These are phyloP conservation scores for Saimiri boliviensis DNA, from an alignment of 2,113 vertebrate species.

Conservation along the genomic window DNA sequence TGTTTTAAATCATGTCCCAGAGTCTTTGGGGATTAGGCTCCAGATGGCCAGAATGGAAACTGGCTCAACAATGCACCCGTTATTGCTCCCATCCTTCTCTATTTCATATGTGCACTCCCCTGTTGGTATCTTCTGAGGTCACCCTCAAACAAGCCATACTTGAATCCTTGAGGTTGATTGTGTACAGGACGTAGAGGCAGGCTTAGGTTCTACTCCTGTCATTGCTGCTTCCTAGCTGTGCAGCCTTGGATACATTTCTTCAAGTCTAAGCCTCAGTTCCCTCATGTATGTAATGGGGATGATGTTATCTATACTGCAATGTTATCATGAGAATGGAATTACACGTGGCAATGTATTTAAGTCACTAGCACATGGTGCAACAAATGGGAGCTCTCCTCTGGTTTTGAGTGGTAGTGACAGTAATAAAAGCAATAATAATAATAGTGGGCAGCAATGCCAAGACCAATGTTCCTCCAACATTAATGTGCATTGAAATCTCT, in stretches of 20 bases:
- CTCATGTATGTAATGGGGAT: neutral
- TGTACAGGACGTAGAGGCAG: neutral
- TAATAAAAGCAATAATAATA: neutral
- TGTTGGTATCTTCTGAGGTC: neutral
- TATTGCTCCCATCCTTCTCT: neutral
- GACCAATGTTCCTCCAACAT: neutral
- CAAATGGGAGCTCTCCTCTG: neutral
- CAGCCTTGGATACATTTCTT: neutral
- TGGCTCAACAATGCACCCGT: neutral
- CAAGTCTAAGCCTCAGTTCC: neutral
- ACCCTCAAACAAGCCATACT: neutral
- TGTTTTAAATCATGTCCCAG: neutral
- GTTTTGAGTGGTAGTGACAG: neutral
- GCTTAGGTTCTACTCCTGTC: neutral
- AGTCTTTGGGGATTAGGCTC: neutral
- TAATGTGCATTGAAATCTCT: neutral
- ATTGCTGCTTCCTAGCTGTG: neutral
- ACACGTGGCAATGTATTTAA: neutral
- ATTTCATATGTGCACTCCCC: neutral
- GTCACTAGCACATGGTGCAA: accelerated
- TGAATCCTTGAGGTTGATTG: neutral
- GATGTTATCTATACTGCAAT: neutral
- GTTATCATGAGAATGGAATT: neutral
- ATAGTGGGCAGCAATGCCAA: neutral
- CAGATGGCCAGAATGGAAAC: neutral